These are phyloP conservation scores for Coracias cyanogaster DNA, from an alignment of 2,797 vertebrate genomes.

Conservation along the genomic window DNA sequence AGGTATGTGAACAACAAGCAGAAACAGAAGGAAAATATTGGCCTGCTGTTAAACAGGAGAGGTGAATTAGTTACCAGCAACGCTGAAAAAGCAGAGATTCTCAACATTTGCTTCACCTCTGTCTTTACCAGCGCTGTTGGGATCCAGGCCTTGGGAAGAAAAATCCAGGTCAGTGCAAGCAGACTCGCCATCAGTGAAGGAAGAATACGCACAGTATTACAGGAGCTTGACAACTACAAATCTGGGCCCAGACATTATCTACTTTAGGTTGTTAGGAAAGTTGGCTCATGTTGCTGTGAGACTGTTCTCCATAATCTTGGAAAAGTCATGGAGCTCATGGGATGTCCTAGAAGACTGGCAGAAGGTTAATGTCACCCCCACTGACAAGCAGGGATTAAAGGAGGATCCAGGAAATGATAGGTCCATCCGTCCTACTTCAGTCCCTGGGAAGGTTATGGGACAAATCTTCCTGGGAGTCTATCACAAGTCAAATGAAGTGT, in stretches of 20 bases:
- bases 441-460: background rate
- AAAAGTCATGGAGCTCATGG: background rate
- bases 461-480: background rate
- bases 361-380: background rate
- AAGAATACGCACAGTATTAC: background rate
- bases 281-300: background rate
- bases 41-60: background rate
- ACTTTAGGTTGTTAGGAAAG: background rate
- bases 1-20: background rate
- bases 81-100: background rate
- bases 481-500: background rate
- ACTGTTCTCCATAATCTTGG: background rate
- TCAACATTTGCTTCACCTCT: background rate
- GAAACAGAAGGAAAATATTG: background rate
- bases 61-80: background rate
- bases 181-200: background rate
- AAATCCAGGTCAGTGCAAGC: background rate
- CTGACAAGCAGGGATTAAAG: background rate
- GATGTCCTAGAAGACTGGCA: background rate
- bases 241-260: background rate
- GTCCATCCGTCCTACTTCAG: background rate
- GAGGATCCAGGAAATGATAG: background rate
- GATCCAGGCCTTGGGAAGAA: background rate
- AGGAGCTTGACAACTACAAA: background rate
- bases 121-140: background rate